These are phyloP conservation scores for Tenodera sinensis DNA, from an alignment of 2,888 invertebrate species.

Conservation along the genomic window DNA sequence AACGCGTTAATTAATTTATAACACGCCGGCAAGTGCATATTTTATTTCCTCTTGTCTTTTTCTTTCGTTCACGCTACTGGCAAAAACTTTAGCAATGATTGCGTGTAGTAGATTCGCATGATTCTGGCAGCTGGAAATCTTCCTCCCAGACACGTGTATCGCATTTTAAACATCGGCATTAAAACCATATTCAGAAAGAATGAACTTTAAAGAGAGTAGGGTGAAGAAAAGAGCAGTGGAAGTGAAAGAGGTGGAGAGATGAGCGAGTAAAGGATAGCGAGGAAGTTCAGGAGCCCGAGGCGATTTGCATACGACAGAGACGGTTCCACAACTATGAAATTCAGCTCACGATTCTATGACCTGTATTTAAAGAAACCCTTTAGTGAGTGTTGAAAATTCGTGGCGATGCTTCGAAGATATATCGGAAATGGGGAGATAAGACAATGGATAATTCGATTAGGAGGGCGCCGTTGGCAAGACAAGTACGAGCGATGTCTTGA, in stretches of 20 bases:
- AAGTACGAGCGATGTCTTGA: neutral
- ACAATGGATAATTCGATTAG: neutral
- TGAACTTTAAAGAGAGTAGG: neutral
- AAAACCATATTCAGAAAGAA: neutral
- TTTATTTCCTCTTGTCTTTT: neutral
- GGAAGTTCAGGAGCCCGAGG: neutral
- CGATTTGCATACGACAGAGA: neutral
- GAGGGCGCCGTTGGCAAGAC: neutral
- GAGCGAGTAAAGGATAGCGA: neutral
- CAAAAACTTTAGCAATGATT: neutral
- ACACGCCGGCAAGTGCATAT: neutral
- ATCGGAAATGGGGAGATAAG: neutral
- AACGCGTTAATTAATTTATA: neutral
- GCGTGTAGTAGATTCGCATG: neutral
- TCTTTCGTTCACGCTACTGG: neutral
- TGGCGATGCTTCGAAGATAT: neutral
- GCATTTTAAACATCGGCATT: neutral
- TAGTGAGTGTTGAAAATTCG: neutral
- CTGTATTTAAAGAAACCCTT: neutral
- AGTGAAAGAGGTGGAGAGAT: neutral
- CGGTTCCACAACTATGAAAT: neutral
- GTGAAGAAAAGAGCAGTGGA: neutral
- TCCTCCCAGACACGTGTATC: neutral
- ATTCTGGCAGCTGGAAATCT: neutral
- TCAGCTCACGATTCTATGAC: neutral